phyloP scores from a whole-genome alignment of 2,888 invertebrate genomes.

The Phrixothrix hirtus region DNA sequence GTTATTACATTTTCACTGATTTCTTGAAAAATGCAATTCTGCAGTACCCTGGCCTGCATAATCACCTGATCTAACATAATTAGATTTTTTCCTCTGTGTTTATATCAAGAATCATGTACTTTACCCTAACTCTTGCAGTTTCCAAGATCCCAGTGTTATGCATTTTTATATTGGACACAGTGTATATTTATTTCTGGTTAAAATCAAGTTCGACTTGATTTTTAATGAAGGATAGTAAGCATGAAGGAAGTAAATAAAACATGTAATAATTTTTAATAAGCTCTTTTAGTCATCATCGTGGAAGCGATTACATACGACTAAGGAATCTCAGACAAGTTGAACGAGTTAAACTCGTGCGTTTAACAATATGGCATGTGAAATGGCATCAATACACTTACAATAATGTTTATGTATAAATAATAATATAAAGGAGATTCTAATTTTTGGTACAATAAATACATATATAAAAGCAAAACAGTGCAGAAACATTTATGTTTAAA shows the following conservation, averaged over 20 bases:
- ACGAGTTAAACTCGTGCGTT: constrained; percentile 39
- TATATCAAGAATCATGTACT: too few species aligned
- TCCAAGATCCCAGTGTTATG: too few species aligned
- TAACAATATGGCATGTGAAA: constrained; percentile 50
- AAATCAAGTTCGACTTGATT: too few species aligned
- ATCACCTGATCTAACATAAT: too few species aligned
- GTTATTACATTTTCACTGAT: too few species aligned
- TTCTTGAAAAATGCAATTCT: too few species aligned
- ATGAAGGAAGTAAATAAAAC: constrained; percentile 9
- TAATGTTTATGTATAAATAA: constrained; percentile 42
- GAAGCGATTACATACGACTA: constrained; percentile 53
- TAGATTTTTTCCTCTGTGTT: too few species aligned
- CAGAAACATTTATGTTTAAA: constrained; percentile 28
- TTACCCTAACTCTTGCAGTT: too few species aligned
- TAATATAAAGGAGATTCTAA: constrained; percentile 36
- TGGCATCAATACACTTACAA: constrained; percentile 46
- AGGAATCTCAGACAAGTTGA: constrained; percentile 48
- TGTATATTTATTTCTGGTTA: too few species aligned
- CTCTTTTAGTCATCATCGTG: constrained; percentile 55
- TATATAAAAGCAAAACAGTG: constrained; percentile 36
- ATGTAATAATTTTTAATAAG: constrained; percentile 46
- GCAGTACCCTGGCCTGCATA: too few species aligned
- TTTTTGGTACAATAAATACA: constrained; percentile 33
- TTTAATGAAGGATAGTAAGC: too few species aligned
- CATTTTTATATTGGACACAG: too few species aligned